Evolutionary conservation across 1,140 invertebrate species (phyloP).

Genomic region (Vanessa tameamea): DNA sequence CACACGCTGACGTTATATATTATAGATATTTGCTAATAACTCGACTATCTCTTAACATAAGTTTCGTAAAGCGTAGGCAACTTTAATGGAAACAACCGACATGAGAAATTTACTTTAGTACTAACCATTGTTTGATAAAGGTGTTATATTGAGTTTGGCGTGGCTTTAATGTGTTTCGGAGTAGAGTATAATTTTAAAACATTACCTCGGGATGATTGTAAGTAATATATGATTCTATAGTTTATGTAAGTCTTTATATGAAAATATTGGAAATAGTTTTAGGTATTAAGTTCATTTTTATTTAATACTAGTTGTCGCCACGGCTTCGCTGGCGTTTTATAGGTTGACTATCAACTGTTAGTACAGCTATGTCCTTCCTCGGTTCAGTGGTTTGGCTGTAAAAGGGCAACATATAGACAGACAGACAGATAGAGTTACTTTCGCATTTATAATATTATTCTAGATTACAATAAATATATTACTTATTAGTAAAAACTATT

Average conservation of each 20-base stretch:
- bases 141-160: conserved; percentile 36
- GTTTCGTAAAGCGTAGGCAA: conserved; percentile 37
- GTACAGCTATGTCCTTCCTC: too few species aligned
- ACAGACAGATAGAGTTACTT: too few species aligned
- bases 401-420: too few species aligned
- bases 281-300: too few species aligned
- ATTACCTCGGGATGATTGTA: not conserved
- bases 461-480: too few species aligned
- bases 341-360: too few species aligned
- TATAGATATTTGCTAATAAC: conserved; percentile 30
- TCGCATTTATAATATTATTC: too few species aligned
- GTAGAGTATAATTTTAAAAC: conserved; percentile 21
- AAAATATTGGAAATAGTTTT: too few species aligned
- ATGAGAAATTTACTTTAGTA: conserved; percentile 36
- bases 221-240: not conserved
- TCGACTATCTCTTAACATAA: conserved; percentile 33
- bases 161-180: conserved; percentile 32
- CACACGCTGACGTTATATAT: conserved; percentile 2
- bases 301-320: too few species aligned
- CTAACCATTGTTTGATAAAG: conserved; percentile 39
- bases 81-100: conserved; percentile 36
- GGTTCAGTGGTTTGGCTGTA: too few species aligned
- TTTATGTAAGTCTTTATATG: not conserved
- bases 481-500: too few species aligned
- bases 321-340: too few species aligned